phyloP scores from a whole-genome alignment of 2,888 invertebrate genomes.

The Thera obeliscata region DNA sequence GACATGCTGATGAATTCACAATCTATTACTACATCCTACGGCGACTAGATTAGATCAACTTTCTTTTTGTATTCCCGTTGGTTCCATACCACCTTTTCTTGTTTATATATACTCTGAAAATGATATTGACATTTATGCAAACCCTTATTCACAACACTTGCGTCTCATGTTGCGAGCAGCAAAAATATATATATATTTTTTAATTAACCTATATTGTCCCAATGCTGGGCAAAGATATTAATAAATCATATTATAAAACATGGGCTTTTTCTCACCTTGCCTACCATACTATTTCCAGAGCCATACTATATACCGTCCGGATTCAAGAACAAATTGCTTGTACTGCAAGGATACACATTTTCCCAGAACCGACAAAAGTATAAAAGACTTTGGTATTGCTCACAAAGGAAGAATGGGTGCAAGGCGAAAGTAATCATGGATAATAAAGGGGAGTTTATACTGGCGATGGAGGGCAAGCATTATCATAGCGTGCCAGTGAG shows the following conservation, averaged over 20 bases:
- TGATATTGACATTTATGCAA: too few species aligned
- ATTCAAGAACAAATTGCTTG: slow-evolving; percentile 38
- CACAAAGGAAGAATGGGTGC: slow-evolving; percentile 45
- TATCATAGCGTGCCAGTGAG: slow-evolving; percentile 25
- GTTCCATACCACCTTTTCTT: too few species aligned
- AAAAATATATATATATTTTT: too few species aligned
- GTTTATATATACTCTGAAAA: too few species aligned
- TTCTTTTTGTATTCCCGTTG: too few species aligned
- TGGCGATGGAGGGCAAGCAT: slow-evolving; percentile 36
- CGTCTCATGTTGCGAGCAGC: too few species aligned
- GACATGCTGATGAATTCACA: too few species aligned
- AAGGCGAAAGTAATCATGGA: slow-evolving; percentile 47
- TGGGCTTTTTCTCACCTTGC: neutral
- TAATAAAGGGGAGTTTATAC: slow-evolving; percentile 33
- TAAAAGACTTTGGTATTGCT: slow-evolving; percentile 49
- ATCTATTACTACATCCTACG: too few species aligned
- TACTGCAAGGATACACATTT: slow-evolving; percentile 50
- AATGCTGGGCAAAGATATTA: too few species aligned
- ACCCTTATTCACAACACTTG: too few species aligned
- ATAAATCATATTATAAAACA: neutral
- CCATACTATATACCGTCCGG: slow-evolving; percentile 42
- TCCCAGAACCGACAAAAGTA: slow-evolving; percentile 42
- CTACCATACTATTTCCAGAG: slow-evolving; percentile 28
- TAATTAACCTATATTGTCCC: too few species aligned
- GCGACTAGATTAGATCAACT: too few species aligned